Evolutionary conservation across 2,797 vertebrate genomes (phyloP).

Genomic region (Micrastur ruficollis): DNA sequence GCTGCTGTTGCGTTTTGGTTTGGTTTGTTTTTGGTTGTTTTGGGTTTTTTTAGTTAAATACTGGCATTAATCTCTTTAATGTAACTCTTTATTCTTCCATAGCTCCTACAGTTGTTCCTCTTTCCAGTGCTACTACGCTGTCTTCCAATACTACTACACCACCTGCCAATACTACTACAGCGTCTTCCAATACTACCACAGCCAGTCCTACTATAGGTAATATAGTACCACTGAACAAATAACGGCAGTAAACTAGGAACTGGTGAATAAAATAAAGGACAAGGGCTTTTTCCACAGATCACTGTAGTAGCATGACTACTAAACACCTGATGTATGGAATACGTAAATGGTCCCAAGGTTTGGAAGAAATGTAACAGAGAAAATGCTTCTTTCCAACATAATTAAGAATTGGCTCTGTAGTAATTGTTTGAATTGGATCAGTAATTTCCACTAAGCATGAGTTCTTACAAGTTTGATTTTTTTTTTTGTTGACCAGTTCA

Average conservation of each 20-base stretch:
- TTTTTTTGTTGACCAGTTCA: background rate
- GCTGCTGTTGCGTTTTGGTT: background rate
- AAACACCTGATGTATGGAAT: background rate
- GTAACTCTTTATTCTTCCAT: background rate
- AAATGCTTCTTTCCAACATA: background rate
- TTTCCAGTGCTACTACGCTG: fast-evolving
- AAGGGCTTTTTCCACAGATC: background rate
- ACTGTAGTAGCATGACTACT: background rate
- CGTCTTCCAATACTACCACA: background rate
- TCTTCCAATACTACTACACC: background rate
- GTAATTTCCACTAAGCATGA: background rate
- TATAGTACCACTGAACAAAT: background rate
- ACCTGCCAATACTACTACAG: background rate
- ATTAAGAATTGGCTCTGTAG: background rate
- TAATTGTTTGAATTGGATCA: background rate
- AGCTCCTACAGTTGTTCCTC: background rate
- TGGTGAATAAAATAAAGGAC: background rate
- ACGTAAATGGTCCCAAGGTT: background rate
- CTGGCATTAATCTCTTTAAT: background rate
- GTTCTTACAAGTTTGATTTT: background rate
- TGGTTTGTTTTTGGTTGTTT: background rate
- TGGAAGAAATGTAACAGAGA: background rate
- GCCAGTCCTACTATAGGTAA: conserved; percentile 35
- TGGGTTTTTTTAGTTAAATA: background rate
- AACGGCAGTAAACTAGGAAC: background rate